Conservation (phyloP, 2,797 vertebrate species). For the Rhyacichthys aspro region DNA sequence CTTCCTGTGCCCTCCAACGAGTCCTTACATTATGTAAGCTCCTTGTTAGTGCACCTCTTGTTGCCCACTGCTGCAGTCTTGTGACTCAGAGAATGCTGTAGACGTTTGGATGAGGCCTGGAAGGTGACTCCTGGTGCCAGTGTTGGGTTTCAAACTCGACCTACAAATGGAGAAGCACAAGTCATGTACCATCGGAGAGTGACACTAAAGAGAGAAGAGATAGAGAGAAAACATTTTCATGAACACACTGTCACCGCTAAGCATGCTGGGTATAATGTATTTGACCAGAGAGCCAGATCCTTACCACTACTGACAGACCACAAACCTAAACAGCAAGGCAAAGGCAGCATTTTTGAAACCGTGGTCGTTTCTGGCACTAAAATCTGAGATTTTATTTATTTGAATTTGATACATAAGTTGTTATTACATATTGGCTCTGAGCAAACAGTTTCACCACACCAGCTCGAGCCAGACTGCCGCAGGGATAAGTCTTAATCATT, state of each 20-base stretch:
- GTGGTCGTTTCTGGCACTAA: slow-evolving; percentile 49
- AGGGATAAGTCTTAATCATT: slow-evolving; percentile 33
- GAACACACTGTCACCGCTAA: slow-evolving; percentile 38
- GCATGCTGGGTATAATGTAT: slow-evolving; percentile 49
- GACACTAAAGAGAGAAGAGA: slow-evolving; percentile 21
- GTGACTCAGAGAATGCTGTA: slow-evolving; percentile 58
- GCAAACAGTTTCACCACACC: slow-evolving; percentile 51
- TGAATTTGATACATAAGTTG: slow-evolving; percentile 48
- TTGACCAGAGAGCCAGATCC: slow-evolving; percentile 44
- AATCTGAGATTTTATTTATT: slow-evolving; percentile 56
- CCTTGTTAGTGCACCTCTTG: slow-evolving; percentile 26
- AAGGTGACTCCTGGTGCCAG: slow-evolving; percentile 78
- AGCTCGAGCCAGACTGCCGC: slow-evolving; percentile 30
- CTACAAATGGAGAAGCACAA: slow-evolving; percentile 49
- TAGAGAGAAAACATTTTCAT: slow-evolving; percentile 42
- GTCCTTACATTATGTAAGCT: slow-evolving; percentile 43
- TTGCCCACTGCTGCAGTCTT: slow-evolving; percentile 52
- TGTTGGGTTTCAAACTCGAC: slow-evolving; percentile 72
- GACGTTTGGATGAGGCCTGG: slow-evolving; percentile 59
- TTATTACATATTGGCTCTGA: slow-evolving; percentile 58
- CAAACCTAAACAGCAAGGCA: slow-evolving; percentile 55
- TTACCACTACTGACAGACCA: slow-evolving; percentile 59
- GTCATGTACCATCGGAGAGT: slow-evolving; percentile 25
- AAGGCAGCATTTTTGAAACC: slow-evolving; percentile 41
- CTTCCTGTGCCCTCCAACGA: slow-evolving; percentile 23